Evolutionary conservation across 2,888 invertebrate species (phyloP), one percentile per base, ranked within the genome.

Genomic region (Agrotis puta): DNA sequence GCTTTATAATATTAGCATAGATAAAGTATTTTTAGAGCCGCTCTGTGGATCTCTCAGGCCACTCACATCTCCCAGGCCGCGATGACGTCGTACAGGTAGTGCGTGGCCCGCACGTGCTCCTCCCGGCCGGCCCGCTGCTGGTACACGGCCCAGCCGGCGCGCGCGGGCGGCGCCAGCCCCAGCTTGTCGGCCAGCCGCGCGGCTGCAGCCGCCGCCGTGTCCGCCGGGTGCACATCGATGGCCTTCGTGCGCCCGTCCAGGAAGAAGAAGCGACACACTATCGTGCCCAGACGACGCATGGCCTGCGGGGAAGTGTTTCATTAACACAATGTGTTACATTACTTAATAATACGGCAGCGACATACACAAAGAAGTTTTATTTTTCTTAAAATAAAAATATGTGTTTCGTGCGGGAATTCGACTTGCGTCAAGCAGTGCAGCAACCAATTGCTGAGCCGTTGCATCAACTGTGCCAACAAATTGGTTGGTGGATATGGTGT

Each of bases 131-230:
- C 98, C 7, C 98, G 96, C 88, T 98, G 98, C 93, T 99, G 98
- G 93, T 98, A 99, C 79, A 99, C 98, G 0, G 99, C 99, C 99
- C 99, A 99, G 66, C 99, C 99, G 82, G 99, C 98, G 22, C 98
- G 96, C 16, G 95, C 88, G 71, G 88, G 90, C 67, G 98, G 98
- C 58, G 97, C 96, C 27, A 99, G 96, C 39, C 98, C 98, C 64
- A 98, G 96, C 91, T 99, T 98, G 92, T 99, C 98, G 0, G 99
- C 98, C 43, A 99, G 96, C 85, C 98, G 98, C 3, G 98, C 97
- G 4, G 99, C 98, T 0, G 99, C 99, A 88, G 99, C 99, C 27
- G 98, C 98, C 0, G 99, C 99, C 3, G 99, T 99, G 91, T 99
- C 99, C 1, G 98, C 98, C 1, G 99, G 99, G 95, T 99, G 99